Base-by-base conservation (phyloP, 2,113 vertebrate species). In the Pipa parva region DNA sequence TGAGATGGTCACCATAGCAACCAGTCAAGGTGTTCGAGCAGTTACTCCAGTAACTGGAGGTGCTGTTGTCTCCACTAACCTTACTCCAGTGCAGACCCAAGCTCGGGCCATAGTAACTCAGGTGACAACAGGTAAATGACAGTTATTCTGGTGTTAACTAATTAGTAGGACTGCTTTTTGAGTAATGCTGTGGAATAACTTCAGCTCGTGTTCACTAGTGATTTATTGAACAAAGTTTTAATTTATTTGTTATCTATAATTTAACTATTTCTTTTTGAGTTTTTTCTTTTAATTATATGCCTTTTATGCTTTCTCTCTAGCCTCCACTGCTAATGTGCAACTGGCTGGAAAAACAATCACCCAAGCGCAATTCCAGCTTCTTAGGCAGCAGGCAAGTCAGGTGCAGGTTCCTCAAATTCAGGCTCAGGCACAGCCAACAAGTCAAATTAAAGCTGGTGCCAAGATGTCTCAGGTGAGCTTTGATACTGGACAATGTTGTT, bases 391-490 rank as follows among this genome's bases (percentile, higher is more conserved):
- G 8, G 3, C 72, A 2, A 69, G 74, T 0, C 79, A 80, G 51
- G 75, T 76, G 2, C 78, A 79, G 18, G 80, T 74, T 5, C 74
- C 81, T 0, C 83, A 82, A 75, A 67, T 79, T 22, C 81, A 80
- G 72, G 57, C 71, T 56, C 83, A 80, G 62, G 71, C 78, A 63
- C 89, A 85, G 7, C 63, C 84, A 0, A 86, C 92, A 0, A 81
- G 91, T 1, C 92, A 92, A 78, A 89, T 91, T 62, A 93, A 95
- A 76, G 71, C 84, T 8, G 89, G 89, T 8, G 75, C 80, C 54
- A 95, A 95, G 81, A 62, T 90, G 46, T 78, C 80, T 0, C 90
- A 89, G 87, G 81, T 83, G 48, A 81, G 71, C 29, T 22, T 1
- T 2, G 17, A 18, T 17, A 17, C 17, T 6, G n/a, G n/a, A n/a